Base-by-base conservation (phyloP, 1,140 invertebrate genomes). In the Trichoplusia ni region DNA sequence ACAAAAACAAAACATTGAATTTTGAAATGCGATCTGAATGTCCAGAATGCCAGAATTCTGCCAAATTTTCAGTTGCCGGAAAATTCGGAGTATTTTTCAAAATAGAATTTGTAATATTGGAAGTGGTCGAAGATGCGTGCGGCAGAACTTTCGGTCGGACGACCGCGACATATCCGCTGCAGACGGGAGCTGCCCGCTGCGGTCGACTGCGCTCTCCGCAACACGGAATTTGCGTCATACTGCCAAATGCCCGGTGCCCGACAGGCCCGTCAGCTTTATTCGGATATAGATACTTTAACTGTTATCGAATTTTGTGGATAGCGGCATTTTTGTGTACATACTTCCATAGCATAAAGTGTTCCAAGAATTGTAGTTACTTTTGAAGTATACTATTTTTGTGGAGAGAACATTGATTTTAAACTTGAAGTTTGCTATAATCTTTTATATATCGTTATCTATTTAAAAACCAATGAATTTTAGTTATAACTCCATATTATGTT, bases 91-190 rank as follows among this genome's bases (percentile, higher is more conserved):
- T 65, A 59, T 59, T 59, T 49, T 29, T 54, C 23, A 60, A 60
- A 65, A 65, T 65, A 65, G 64, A 53, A 54, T 63, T 62, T 38
- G 35, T 37, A 27, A 51, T 40, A 62, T 53, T 29, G 56, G 46
- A 46, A 18, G 49, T 14, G 19, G 31, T 8, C 33, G 47, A 40
- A 40, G 35, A 42, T 42, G 54, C 38, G 33, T 29, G 23, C 33
- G 21, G 38, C 37, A 58, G 31, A 60, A 19, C 27, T 42, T 47
- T 42, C 40, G 56, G 27, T 47, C 25, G 56, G 56, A 8, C 40
- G 16, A 60, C 56, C 56, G 40, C 56, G 56, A 60, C 40, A 60
- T 47, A 60, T 60, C 56, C 56, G 42, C 19, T 60, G 56, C 56
- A 59, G 56, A 60, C 40, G 56, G 31, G 19, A 33, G 27, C 25